phyloP scores from a whole-genome alignment of 2,797 vertebrate genomes.

The Melopsittacus undulatus region DNA sequence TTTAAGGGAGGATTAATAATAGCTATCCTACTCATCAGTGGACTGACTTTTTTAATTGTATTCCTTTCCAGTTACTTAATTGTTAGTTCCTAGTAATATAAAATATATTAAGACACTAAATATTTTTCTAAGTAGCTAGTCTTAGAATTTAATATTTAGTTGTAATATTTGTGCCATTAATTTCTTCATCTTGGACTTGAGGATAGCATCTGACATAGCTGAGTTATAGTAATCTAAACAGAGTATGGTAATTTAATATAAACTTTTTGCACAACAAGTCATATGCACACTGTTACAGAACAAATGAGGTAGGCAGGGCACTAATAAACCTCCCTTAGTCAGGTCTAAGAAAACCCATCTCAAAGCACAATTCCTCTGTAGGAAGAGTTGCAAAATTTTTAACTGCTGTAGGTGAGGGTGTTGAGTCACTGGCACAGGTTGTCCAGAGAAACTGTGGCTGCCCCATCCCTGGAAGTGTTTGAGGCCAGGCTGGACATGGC shows the following conservation, averaged over 20 bases:
- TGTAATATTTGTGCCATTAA: background rate
- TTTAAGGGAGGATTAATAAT: constrained; percentile 42
- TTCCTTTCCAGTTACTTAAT: constrained; percentile 34
- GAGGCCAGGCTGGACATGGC: background rate
- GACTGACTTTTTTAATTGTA: constrained; percentile 36
- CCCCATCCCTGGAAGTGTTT: background rate
- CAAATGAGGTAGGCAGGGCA: background rate
- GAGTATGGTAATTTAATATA: background rate
- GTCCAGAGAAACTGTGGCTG: background rate
- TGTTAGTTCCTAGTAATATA: background rate
- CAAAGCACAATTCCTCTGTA: background rate
- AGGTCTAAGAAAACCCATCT: background rate
- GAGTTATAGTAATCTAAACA: background rate
- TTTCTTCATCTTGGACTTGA: background rate
- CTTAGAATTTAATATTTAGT: background rate
- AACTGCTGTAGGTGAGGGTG: background rate
- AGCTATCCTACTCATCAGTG: constrained; percentile 3
- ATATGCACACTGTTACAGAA: background rate
- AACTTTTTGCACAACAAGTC: background rate
- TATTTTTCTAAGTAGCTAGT: background rate
- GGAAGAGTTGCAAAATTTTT: background rate
- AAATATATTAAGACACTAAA: background rate
- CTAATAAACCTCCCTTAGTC: background rate
- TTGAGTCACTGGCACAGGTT: background rate
- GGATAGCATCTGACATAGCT: background rate